These are phyloP conservation scores for Micrasema minimum DNA, from an alignment of 1,140 invertebrate genomes.

Conservation along the genomic window DNA sequence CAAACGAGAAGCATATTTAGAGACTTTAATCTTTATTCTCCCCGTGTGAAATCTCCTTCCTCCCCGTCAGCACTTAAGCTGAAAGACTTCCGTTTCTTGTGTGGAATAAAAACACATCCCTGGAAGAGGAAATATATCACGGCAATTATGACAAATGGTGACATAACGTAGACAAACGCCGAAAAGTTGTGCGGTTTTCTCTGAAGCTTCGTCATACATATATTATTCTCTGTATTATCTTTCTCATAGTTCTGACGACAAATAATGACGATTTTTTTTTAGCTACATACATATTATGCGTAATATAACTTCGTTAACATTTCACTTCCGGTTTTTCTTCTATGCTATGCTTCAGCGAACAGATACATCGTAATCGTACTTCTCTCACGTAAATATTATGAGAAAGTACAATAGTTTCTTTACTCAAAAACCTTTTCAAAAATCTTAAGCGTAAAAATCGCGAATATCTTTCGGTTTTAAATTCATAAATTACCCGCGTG, in stretches of 20 bases:
- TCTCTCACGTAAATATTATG: too few species aligned
- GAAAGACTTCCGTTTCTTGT: constrained; percentile 23
- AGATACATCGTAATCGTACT: too few species aligned
- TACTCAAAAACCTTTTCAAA: too few species aligned
- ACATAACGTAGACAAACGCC: constrained; percentile 53
- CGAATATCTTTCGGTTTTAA: too few species aligned
- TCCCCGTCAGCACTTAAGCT: constrained; percentile 21
- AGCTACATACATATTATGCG: background rate
- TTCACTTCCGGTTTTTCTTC: background rate
- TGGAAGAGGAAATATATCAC: constrained; percentile 49
- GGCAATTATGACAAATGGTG: constrained; percentile 54
- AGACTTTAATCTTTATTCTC: constrained; percentile 25
- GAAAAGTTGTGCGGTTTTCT: constrained; percentile 46
- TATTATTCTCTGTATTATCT: too few species aligned
- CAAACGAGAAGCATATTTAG: constrained; percentile 29
- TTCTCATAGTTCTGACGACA: too few species aligned
- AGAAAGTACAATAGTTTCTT: too few species aligned
- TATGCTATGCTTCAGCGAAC: too few species aligned
- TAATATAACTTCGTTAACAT: background rate
- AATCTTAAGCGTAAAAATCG: too few species aligned
- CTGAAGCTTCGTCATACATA: constrained; percentile 1
- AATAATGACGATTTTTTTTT: background rate
- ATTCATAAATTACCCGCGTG: too few species aligned
- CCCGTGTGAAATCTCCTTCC: constrained; percentile 9
- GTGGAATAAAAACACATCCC: constrained; percentile 30